Base-by-base conservation (phyloP, 2,888 invertebrate species). In the Pinctada fucata region DNA sequence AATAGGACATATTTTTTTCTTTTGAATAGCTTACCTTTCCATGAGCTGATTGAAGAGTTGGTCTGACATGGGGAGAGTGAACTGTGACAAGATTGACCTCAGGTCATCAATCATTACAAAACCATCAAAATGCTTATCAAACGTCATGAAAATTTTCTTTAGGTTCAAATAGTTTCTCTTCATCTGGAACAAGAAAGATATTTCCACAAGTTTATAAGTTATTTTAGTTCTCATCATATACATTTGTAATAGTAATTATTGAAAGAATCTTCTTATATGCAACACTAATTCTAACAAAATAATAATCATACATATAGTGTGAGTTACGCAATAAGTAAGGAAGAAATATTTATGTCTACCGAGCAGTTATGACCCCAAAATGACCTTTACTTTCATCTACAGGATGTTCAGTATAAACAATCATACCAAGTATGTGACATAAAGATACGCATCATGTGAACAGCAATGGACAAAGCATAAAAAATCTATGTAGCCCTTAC, bases 21-120 rank as follows among this genome's bases (percentile, higher is more conserved):
- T 31, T 31, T 31, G 31, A 31, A 31, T 52, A 51, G 70, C 85
- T 70, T 79, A 91, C 91, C 89, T 91, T 67, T 90, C 89, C 91
- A 92, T 91, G 47, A 92, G 87, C 73, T 91, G 88, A 2, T 75
- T 65, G 80, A 92, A 92, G 48, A 91, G 85, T 79, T 90, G 89
- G 78, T 90, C 90, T 2, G 90, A 90, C 91, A 92, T 89, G 5
- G 92, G 91, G 2, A 91, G 78, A 3, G 90, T 90, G 78, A 91
- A 92, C 79, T 89, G 88, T 80, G 84, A 86, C 13, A 92, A 84
- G 13, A 92, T 88, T 16, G 91, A 85, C 75, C 87, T 87, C 45
- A 92, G 83, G 75, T 91, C 91, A 3, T 90, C 89, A 16, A 92
- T 79, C 49, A 83, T 76, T 49, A 92, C 83, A 84, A 90, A 91